Evolutionary conservation across 2,888 invertebrate genomes (phyloP).

Genomic region (Galerucella calmariensis): DNA sequence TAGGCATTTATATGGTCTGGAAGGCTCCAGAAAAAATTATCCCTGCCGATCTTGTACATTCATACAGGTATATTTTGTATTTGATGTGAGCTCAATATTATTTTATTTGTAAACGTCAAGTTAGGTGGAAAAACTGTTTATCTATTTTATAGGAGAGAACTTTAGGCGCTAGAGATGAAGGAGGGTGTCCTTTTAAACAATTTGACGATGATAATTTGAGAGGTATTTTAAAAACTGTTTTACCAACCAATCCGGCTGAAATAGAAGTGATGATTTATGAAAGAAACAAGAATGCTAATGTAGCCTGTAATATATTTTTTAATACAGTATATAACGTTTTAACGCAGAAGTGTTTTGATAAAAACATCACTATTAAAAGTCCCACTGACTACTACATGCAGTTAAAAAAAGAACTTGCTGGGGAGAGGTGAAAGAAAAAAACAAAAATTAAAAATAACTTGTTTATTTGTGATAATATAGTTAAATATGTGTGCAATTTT

Average conservation of each 20-base stretch:
- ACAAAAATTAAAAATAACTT: constrained; percentile 1
- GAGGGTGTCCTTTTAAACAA: constrained; percentile 74
- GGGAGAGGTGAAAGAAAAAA: not conserved
- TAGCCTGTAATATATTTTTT: constrained; percentile 48
- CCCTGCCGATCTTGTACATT: constrained; percentile 70
- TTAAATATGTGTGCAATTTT: not conserved
- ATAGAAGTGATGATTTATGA: constrained; percentile 48
- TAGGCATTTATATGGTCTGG: constrained; percentile 78
- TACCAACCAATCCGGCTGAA: constrained; percentile 40
- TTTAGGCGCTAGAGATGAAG: constrained; percentile 65
- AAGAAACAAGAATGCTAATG: constrained; percentile 44
- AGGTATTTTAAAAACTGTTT: constrained; percentile 56
- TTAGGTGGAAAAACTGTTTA: not conserved
- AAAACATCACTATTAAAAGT: constrained; percentile 36
- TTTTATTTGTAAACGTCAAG: too few species aligned
- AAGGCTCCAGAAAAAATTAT: constrained; percentile 73
- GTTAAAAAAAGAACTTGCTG: constrained; percentile 35
- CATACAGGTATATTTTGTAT: constrained; percentile 67
- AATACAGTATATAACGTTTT: constrained; percentile 29
- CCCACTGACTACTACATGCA: constrained; percentile 50
- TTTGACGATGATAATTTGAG: constrained; percentile 67
- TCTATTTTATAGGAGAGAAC: constrained; percentile 43
- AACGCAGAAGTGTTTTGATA: constrained; percentile 19
- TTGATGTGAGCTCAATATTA: too few species aligned
- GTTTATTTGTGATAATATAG: constrained; percentile 19